These are phyloP conservation scores for Aldrovandia affinis DNA, from an alignment of 2,797 vertebrate genomes.

Conservation along the genomic window DNA sequence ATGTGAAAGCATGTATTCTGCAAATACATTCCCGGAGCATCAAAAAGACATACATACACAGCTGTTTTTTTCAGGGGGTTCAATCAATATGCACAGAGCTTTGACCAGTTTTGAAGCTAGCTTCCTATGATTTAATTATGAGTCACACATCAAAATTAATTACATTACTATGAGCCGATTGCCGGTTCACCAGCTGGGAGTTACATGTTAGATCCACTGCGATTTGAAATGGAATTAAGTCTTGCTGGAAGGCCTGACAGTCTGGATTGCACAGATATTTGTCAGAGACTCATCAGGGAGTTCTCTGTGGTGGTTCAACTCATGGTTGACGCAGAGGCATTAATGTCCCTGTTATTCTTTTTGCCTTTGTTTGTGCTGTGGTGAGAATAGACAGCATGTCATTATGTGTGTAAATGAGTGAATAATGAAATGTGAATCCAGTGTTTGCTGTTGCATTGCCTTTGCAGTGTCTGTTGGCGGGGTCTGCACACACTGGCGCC, in stretches of 20 bases:
- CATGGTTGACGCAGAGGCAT: slow-evolving; percentile 25
- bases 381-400: neutral
- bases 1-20: neutral
- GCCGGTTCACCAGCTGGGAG: slow-evolving; percentile 6
- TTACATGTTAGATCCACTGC: slow-evolving; percentile 16
- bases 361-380: neutral
- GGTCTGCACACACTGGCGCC: neutral
- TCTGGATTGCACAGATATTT: neutral
- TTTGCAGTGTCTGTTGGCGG: no score
- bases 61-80: neutral
- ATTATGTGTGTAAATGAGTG: slow-evolving; percentile 26
- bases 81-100: slow-evolving; percentile 3
- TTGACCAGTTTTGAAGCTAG: slow-evolving; percentile 9
- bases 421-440: slow-evolving; percentile 31
- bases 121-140: slow-evolving; percentile 7
- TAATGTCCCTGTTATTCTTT: slow-evolving; percentile 41
- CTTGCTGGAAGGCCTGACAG: neutral
- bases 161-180: slow-evolving; percentile 13
- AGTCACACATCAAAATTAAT: slow-evolving; percentile 15
- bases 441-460: neutral
- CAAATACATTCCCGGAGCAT: neutral
- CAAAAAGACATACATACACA: neutral
- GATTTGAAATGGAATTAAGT: slow-evolving; percentile 21
- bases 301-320: slow-evolving; percentile 38
- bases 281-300: slow-evolving; percentile 19